Evolutionary conservation across 2,888 invertebrate species (phyloP), one percentile per base, ranked within the genome.

Genomic region (Cheilosia soror): DNA sequence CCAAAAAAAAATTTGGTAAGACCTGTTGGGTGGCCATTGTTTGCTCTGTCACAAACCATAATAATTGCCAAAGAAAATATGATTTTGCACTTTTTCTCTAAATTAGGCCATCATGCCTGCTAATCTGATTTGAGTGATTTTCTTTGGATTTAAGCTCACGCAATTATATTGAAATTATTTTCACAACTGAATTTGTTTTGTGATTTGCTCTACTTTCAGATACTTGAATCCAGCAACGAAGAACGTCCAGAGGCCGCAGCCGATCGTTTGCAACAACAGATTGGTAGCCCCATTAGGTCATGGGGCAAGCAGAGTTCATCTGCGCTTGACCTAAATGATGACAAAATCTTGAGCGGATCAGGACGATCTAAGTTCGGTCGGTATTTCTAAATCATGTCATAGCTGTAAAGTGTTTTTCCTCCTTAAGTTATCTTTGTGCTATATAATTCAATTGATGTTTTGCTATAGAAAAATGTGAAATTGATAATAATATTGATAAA

Each of bases 171-270:
- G 6, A 44, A 6, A 15, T 44, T n/a, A 15, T n/a, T n/a, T n/a
- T 20, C 20, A 2, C 20, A 20, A 20, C 20, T 20, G 20, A 5
- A 47, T 47, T 47, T 7, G 20, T 9, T 20, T 47, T 47, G 37
- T 37, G 3, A 40, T n/a, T 44, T 44, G 11, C 33, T 79, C 29
- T 87, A 37, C 55, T 89, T 89, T 87, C 89, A 92, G 92, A 92
- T 92, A 87, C 90, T 92, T 87, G 92, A 92, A 87, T 92, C 91
- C 42, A 92, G 92, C 89, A 91, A 90, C 88, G 92, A 92, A 88
- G 91, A 92, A 72, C 91, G 87, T 58, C 88, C 80, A 72, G 51
- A 88, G 44, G 51, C 62, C 0, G 60, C 80, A 9, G 80, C 65
- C n/a, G 85, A 85, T 47, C 85, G 81, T 6, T 63, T 85, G 66